Conservation (phyloP, 2,113 vertebrate genomes). For the Emydura subglobosa region DNA sequence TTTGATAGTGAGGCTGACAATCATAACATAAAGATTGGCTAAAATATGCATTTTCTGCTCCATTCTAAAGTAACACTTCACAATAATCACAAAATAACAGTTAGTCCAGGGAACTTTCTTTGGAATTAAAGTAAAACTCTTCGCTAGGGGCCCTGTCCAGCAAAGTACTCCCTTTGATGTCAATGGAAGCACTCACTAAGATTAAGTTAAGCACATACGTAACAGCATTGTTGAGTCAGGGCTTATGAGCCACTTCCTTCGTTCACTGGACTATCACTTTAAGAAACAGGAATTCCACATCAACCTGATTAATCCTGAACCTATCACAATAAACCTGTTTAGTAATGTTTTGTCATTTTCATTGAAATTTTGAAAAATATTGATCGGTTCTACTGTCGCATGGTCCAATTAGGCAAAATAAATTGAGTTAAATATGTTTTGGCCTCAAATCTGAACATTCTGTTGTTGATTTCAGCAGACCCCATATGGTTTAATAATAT, state of each 20-base stretch:
- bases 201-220: background rate
- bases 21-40: background rate
- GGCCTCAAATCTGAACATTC: background rate
- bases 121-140: background rate
- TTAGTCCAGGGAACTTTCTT: background rate
- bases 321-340: background rate
- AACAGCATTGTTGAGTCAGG: background rate
- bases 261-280: background rate
- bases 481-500: background rate
- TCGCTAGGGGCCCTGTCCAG: background rate
- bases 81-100: background rate
- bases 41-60: background rate
- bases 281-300: background rate
- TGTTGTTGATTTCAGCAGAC: background rate
- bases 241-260: background rate
- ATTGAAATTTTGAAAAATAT: background rate
- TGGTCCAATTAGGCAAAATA: background rate
- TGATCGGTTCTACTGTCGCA: accelerated
- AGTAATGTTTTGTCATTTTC: background rate
- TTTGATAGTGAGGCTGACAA: background rate
- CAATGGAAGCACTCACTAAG: background rate
- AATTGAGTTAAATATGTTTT: background rate
- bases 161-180: background rate
- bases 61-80: background rate
- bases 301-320: background rate